phyloP scores from a whole-genome alignment of 2,113 vertebrate genomes.

The Leucosticte australis region DNA sequence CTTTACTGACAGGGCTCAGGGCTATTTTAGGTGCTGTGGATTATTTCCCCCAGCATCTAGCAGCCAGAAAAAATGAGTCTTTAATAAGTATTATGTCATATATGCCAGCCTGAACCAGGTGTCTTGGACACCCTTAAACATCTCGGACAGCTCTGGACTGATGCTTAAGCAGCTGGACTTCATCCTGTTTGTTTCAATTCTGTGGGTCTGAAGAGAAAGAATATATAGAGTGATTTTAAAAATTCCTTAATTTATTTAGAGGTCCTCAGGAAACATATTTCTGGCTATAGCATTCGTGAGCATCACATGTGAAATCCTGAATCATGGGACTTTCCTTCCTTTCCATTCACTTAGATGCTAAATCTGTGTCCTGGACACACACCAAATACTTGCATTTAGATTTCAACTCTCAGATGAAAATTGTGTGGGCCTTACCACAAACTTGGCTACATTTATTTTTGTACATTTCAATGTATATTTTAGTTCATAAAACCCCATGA shows the following conservation, averaged over 20 bases:
- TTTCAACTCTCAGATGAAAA: neutral
- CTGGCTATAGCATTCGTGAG: neutral
- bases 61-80: neutral
- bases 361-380: neutral
- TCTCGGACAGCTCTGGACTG: neutral
- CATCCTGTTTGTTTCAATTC: neutral
- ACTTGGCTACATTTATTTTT: neutral
- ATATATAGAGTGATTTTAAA: neutral
- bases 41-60: neutral
- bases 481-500: neutral
- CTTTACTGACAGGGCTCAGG: neutral
- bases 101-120: neutral
- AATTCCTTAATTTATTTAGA: neutral
- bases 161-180: neutral
- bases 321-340: neutral
- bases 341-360: neutral
- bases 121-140: neutral
- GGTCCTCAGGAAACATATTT: neutral
- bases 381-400: neutral
- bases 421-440: accelerated
- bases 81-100: neutral
- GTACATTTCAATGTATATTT: neutral
- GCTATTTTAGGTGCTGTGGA: neutral
- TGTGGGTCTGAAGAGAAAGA: neutral
- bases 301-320: neutral